Conservation (phyloP, 2,113 vertebrate genomes). For the Clarias batrachus region DNA sequence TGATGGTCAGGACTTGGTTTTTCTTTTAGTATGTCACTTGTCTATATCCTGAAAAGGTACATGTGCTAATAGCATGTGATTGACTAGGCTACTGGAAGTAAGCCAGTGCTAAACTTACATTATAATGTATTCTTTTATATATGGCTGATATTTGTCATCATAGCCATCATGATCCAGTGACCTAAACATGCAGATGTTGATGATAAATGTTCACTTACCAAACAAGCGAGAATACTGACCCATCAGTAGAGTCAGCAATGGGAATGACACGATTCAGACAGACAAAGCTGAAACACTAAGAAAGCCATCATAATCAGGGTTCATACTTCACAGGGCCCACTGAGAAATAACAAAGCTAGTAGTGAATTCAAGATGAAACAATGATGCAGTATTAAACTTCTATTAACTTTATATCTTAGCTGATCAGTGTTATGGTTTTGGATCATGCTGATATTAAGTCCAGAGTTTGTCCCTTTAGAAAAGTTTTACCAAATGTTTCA, state of each 20-base stretch:
- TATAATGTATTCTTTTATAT: background rate
- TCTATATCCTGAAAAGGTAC: background rate
- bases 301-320: background rate
- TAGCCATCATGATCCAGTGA: background rate
- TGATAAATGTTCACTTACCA: background rate
- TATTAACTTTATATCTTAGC: background rate
- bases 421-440: conserved; percentile 3
- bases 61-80: background rate
- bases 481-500: conserved; percentile 7
- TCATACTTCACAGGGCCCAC: background rate
- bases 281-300: background rate
- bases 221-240: background rate
- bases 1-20: background rate
- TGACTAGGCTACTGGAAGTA: background rate
- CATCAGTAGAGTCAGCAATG: background rate
- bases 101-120: background rate
- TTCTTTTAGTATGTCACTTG: background rate
- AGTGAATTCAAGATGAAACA: background rate
- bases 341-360: background rate
- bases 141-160: background rate
- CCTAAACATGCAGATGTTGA: background rate
- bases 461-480: background rate
- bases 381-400: background rate
- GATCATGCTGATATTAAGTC: background rate
- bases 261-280: background rate